Conservation (phyloP, 2,113 vertebrate genomes). For the Todiramphus chloris region DNA sequence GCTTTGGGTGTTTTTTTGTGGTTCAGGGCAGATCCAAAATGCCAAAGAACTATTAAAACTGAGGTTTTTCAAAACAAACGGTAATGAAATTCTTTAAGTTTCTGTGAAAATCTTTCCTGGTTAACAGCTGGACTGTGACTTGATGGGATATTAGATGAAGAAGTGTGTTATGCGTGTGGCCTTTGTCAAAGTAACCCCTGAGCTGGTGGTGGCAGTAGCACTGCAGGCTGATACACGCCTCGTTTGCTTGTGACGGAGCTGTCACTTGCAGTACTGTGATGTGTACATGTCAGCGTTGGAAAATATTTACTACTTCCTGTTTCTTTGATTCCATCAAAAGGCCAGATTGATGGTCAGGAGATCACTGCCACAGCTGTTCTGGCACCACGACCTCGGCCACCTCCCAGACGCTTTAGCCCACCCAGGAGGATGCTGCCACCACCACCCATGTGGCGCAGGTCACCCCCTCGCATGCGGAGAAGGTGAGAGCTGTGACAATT, state of each 20-base stretch:
- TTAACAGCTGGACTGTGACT: not conserved
- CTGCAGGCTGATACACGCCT: fast-evolving
- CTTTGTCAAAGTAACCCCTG: not conserved
- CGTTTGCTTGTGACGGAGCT: not conserved
- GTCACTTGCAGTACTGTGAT: not conserved
- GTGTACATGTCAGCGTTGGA: not conserved
- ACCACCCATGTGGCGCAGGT: conserved; percentile 92
- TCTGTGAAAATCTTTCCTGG: not conserved
- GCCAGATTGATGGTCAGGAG: conserved; percentile 97
- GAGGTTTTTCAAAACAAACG: not conserved
- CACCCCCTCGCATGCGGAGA: conserved; percentile 93
- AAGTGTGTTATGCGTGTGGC: not conserved
- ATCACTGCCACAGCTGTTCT: conserved; percentile 93
- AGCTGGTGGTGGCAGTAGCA: not conserved
- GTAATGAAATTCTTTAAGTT: not conserved
- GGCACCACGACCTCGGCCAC: conserved; percentile 83
- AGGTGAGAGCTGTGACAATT: conserved; percentile 72
- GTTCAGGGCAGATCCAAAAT: not conserved
- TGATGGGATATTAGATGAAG: not conserved
- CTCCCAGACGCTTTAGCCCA: conserved; percentile 86
- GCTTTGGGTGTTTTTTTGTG: not conserved
- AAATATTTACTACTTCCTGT: not conserved
- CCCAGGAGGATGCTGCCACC: conserved; percentile 92
- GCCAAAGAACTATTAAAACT: not conserved
- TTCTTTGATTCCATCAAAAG: conserved; percentile 63